These are phyloP conservation scores for Psilopogon haemacephalus DNA, from an alignment of 2,113 vertebrate species.

Conservation along the genomic window DNA sequence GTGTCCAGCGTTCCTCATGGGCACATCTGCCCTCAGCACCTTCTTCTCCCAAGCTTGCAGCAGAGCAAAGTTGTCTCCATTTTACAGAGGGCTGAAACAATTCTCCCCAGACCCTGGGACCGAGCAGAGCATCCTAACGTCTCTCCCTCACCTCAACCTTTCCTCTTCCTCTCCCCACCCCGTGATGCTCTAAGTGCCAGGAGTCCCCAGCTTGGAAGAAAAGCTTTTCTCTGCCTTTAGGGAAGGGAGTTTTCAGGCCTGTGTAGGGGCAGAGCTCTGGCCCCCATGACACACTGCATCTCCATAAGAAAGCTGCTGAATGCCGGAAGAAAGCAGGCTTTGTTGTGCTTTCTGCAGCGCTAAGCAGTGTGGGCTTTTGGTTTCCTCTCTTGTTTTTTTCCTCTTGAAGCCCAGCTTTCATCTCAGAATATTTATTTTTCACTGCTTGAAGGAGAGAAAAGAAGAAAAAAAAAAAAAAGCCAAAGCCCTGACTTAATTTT, in stretches of 20 bases:
- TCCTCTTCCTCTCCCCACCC: not conserved
- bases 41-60: not conserved
- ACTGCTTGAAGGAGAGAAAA: conserved; percentile 23
- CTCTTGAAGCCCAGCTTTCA: conserved; percentile 76
- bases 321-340: conserved; percentile 73
- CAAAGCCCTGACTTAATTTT: not conserved
- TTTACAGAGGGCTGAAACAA: not conserved
- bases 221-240: not conserved
- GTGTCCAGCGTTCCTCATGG: not conserved
- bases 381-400: conserved; percentile 75
- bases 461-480: not conserved
- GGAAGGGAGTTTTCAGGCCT: not conserved
- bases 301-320: conserved; percentile 75
- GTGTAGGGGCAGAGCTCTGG: conserved; percentile 51
- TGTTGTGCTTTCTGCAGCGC: conserved; percentile 76
- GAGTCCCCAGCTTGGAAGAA: not conserved
- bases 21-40: rapidly evolving
- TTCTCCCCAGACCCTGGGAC: not conserved
- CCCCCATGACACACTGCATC: conserved; percentile 56
- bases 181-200: not conserved
- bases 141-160: not conserved
- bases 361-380: conserved; percentile 72
- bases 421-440: conserved; percentile 73
- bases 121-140: not conserved
- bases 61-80: rapidly evolving